Base-by-base conservation (phyloP, 2,888 invertebrate genomes). In the Lysandra coridon region DNA sequence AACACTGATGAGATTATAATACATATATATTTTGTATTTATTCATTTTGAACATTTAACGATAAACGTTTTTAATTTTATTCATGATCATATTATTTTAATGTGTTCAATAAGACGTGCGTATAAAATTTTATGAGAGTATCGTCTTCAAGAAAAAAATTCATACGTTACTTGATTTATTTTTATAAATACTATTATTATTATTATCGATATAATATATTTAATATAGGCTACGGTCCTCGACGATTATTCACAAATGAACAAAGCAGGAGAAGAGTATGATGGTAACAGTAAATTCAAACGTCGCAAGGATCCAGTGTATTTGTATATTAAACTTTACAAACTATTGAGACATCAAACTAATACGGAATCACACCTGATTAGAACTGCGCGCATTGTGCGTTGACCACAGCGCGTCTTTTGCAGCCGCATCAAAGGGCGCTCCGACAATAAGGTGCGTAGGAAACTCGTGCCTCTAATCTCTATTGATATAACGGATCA, bases 401-500 rank as follows among this genome's bases (percentile, higher is more conserved):
- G 37, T 75, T 73, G 88, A 91, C 88, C 87, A 85, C 84, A 84
- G 82, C 83, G 84, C 85, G 91, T 90, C 92, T 92, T 92, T 93
- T 89, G 85, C 92, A 91, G 92, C 92, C 93, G 90, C 92, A 91
- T 93, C 92, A 93, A 92, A 93, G 86, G 76, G 79, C 57, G 64
- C 30, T 60, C 92, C 92, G 92, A 91, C 92, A 91, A 90, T 90
- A 82, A 85, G 69, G 82, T 88, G 87, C 87, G 86, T 84, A 85
- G 87, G 87, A 87, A 87, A 90, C 94, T 92, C 94, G 94, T 94
- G 94, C 92, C 91, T 87, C 85, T 93, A 93, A 93, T 93, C 92
- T 90, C 92, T 90, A 92, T 93, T 93, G 92, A 93, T 91, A 90
- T 93, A 94, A 94, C 94, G 93, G 94, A 85, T 87, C 86, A 85